Conservation (phyloP, 2,113 vertebrate genomes). For the Cyanistes caeruleus region DNA sequence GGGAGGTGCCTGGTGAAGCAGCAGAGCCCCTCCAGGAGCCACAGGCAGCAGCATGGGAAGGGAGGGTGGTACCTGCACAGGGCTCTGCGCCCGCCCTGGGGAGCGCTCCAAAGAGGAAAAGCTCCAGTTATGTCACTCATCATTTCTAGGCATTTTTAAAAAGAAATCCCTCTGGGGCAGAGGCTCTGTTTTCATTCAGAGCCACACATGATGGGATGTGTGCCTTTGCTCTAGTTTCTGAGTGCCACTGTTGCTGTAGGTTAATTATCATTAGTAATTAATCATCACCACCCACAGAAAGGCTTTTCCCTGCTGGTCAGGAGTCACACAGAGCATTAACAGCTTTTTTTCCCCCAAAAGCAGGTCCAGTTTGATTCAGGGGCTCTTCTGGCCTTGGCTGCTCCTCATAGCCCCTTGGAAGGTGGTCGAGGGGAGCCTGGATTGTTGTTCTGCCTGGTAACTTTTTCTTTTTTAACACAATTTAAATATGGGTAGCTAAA, state of each 20-base stretch:
- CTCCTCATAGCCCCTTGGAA: not conserved
- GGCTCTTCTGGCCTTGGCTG: not conserved
- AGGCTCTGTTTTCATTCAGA: not conserved
- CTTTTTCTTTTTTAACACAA: not conserved
- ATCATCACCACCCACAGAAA: not conserved
- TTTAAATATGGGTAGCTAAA: not conserved
- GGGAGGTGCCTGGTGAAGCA: fast-evolving
- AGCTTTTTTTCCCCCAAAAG: not conserved
- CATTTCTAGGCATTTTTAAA: not conserved
- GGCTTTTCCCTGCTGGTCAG: not conserved
- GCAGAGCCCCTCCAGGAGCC: not conserved
- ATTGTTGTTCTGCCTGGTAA: not conserved
- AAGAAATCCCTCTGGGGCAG: not conserved
- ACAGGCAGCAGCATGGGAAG: not conserved
- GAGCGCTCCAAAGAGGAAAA: not conserved
- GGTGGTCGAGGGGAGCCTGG: not conserved
- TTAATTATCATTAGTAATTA: slow-evolving; percentile 42
- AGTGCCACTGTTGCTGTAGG: not conserved
- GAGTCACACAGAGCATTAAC: not conserved
- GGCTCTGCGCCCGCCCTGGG: fast-evolving
- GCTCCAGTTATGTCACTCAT: not conserved
- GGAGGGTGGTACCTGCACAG: not conserved
- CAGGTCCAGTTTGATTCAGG: not conserved
- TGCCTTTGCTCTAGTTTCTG: not conserved
- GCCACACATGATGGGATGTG: not conserved